Conservation (phyloP, 2,888 invertebrate genomes). For the Baccha elongata region DNA sequence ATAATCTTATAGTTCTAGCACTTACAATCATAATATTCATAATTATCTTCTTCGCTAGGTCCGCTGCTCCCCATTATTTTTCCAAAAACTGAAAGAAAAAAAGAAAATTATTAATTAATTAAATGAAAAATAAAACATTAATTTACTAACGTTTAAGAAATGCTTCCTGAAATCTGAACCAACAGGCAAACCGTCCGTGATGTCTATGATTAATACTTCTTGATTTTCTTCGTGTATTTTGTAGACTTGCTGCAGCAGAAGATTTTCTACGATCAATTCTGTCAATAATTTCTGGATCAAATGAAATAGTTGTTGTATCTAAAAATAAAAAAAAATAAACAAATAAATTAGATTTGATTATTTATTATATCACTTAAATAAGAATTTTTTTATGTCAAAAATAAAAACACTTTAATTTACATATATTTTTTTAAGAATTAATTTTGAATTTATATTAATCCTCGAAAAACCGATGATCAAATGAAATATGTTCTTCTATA, state of each 20-base stretch:
- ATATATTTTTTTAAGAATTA: neutral
- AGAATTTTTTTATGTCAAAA: too few relatives aligned
- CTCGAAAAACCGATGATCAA: too few relatives aligned
- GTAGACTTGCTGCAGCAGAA: slow-evolving; percentile 20
- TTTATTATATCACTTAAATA: too few relatives aligned
- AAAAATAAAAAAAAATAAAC: slow-evolving; percentile 9
- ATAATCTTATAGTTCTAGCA: slow-evolving; percentile 50
- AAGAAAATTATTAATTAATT: neutral
- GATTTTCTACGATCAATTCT: slow-evolving; percentile 56
- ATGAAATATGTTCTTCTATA: too few relatives aligned
- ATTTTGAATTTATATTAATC: too few relatives aligned
- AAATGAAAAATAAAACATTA: neutral
- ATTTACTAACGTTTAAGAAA: slow-evolving; percentile 55
- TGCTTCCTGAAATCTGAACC: slow-evolving; percentile 52
- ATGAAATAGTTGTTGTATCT: slow-evolving; percentile 58
- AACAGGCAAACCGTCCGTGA: slow-evolving; percentile 40
- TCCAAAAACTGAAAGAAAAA: slow-evolving; percentile 77
- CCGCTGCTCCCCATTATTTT: slow-evolving; percentile 81
- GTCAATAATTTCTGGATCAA: slow-evolving; percentile 57
- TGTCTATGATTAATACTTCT: neutral
- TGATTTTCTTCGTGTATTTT: slow-evolving; percentile 21
- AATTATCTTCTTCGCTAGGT: slow-evolving; percentile 81
- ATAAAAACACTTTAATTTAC: neutral
- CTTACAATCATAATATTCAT: slow-evolving; percentile 81
- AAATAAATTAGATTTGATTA: too few relatives aligned